Conservation (phyloP, 2,797 vertebrate species). For the Pseudochirops corinnae region DNA sequence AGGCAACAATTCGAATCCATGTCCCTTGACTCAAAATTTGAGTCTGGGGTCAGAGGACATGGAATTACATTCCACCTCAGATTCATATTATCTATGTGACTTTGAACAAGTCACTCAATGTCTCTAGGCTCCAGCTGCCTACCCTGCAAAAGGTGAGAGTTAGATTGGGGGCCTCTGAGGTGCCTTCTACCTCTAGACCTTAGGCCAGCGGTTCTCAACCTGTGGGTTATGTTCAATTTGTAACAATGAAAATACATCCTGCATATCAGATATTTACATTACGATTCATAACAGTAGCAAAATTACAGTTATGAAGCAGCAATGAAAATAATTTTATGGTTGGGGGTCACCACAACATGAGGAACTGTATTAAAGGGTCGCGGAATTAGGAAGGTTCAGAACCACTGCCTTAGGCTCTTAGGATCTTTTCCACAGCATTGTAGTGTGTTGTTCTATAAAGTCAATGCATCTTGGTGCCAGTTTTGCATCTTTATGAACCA, state of each 20-base stretch:
- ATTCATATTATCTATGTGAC: neutral
- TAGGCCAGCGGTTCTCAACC: too few species aligned
- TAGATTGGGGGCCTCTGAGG: neutral
- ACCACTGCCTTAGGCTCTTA: neutral
- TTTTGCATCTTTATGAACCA: conserved; percentile 33
- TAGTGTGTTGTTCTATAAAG: neutral
- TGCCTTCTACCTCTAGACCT: neutral
- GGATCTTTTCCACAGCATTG: neutral
- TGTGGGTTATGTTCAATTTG: too few species aligned
- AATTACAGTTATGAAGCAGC: too few species aligned
- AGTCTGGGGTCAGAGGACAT: neutral
- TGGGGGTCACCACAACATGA: too few species aligned
- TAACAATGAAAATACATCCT: too few species aligned
- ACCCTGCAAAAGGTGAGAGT: neutral
- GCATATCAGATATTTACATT: too few species aligned
- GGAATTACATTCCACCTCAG: neutral
- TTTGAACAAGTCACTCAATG: neutral
- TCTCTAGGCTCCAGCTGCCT: neutral
- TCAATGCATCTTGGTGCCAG: conserved; percentile 53
- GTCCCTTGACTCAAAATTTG: neutral
- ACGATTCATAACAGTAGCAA: too few species aligned
- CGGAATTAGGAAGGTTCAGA: too few species aligned
- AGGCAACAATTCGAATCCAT: neutral
- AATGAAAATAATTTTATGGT: too few species aligned
- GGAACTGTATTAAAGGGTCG: too few species aligned